Base-by-base conservation (phyloP, 2,113 vertebrate species). In the Hypocryptadius cinnamomeus region DNA sequence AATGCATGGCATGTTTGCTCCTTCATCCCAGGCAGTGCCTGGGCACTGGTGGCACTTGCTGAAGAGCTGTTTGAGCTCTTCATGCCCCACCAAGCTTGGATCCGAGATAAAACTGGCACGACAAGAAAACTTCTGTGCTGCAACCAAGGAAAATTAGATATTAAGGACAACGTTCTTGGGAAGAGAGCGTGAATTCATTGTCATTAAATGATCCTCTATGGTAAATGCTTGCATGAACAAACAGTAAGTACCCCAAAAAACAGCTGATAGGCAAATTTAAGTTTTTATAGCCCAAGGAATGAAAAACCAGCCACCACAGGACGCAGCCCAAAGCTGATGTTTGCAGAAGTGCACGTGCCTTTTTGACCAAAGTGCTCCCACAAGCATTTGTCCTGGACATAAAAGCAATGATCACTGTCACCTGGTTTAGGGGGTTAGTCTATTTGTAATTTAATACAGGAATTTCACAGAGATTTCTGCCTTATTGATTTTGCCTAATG, bases 401-500 rank as follows among this genome's bases (percentile, higher is more conserved):
- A 42, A 85, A 83, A 79, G 48, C 59, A 79, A 65, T 35, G 54
- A 54, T 85, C 40, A 23, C 80, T 60, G 69, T 59, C 72, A 92
- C 56, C 51, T 93, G 73, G 72, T 74, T 84, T 10, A 76, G 56
- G 11, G 59, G 1, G 80, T 93, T 69, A 88, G 45, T 69, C 89
- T 88, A 61, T 88, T 85, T 90, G 77, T 89, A 94, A 94, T 88
- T 86, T 90, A 96, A 88, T 56, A 92, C 68, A 73, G 94, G 85
- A 93, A 92, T 82, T 96, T 94, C 92, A 65, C 77, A 37, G 88
- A 94, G 81, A 87, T 85, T 94, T 93, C 81, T 96, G 86, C 76
- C 54, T 82, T 96, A 96, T 96, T 96, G 96, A 97, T 97, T 96
- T 92, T 84, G 89, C 91, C 79, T 93, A 96, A 95, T 95, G 88